Conservation (phyloP, 2,113 vertebrate species). For the Hiodon alosoides region DNA sequence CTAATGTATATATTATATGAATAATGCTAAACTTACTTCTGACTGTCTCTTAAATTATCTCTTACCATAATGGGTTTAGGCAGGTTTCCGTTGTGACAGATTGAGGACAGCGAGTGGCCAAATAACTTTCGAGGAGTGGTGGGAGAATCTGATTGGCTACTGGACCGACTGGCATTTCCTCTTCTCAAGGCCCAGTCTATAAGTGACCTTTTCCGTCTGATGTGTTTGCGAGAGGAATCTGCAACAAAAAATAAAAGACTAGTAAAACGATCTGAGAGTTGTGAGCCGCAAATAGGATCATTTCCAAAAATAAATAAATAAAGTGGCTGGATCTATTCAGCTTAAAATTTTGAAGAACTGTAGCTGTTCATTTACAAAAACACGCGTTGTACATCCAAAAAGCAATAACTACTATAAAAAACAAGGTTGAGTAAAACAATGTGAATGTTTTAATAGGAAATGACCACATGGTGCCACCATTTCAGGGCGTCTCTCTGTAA, state of each 20-base stretch:
- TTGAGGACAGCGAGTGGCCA: slow-evolving; percentile 58
- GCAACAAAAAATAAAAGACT: slow-evolving; percentile 14
- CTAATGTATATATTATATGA: too few species aligned
- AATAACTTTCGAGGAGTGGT: slow-evolving; percentile 59
- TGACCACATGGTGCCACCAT: too few species aligned
- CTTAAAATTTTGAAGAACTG: too few species aligned
- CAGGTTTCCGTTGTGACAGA: slow-evolving; percentile 63
- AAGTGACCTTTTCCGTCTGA: slow-evolving; percentile 65
- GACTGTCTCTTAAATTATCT: not conserved
- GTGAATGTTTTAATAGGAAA: too few species aligned
- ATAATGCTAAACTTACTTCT: not conserved
- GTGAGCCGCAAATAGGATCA: too few species aligned
- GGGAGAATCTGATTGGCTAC: slow-evolving; percentile 46
- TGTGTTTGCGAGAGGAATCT: slow-evolving; percentile 58
- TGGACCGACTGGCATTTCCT: slow-evolving; percentile 42
- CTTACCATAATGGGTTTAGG: slow-evolving; percentile 70
- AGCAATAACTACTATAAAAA: too few species aligned
- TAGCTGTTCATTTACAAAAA: too few species aligned
- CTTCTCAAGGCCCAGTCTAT: slow-evolving; percentile 68
- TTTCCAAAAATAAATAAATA: too few species aligned
- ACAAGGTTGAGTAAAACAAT: too few species aligned
- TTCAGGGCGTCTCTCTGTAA: too few species aligned
- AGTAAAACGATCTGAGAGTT: not conserved
- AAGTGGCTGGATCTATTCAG: too few species aligned
- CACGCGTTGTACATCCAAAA: too few species aligned